These are phyloP conservation scores for Sternotherus odoratus DNA, from an alignment of 2,797 vertebrate genomes.

Conservation along the genomic window DNA sequence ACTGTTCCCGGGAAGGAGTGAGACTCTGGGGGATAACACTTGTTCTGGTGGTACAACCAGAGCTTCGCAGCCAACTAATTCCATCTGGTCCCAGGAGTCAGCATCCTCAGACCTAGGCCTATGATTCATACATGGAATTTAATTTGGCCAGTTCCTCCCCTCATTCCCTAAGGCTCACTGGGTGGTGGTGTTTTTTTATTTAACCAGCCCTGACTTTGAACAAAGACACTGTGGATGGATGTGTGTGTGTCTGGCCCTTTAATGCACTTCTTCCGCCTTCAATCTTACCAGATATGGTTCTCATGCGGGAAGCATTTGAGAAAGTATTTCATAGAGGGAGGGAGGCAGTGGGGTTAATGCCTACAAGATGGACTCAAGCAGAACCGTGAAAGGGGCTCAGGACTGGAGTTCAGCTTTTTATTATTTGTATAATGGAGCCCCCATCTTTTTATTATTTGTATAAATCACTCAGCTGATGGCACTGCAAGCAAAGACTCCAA, in stretches of 20 bases:
- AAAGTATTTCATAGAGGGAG: not conserved
- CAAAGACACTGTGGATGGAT: not conserved
- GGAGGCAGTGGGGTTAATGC: conserved; percentile 1
- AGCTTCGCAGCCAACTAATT: no score
- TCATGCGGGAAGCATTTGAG: not conserved
- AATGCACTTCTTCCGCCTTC: not conserved
- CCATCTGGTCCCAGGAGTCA: not conserved
- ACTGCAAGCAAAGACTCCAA: conserved; percentile 52
- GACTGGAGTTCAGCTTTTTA: not conserved
- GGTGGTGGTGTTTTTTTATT: not conserved
- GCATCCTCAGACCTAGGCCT: not conserved
- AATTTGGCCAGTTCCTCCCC: not conserved
- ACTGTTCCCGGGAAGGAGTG: no score
- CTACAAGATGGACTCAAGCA: conserved; percentile 4
- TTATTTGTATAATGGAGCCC: conserved; percentile 46
- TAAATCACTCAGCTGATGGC: conserved; percentile 60
- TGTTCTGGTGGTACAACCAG: rapidly evolving
- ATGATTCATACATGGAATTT: not conserved
- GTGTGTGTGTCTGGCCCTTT: not conserved
- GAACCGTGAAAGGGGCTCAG: not conserved
- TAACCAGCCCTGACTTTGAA: not conserved
- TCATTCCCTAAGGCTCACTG: rapidly evolving
- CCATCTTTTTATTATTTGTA: conserved; percentile 5
- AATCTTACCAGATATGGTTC: not conserved
- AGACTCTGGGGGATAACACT: no score